Evolutionary conservation across 2,797 vertebrate genomes (phyloP), one percentile per base, ranked within the genome.

Genomic region (Chloroceryle amazona): DNA sequence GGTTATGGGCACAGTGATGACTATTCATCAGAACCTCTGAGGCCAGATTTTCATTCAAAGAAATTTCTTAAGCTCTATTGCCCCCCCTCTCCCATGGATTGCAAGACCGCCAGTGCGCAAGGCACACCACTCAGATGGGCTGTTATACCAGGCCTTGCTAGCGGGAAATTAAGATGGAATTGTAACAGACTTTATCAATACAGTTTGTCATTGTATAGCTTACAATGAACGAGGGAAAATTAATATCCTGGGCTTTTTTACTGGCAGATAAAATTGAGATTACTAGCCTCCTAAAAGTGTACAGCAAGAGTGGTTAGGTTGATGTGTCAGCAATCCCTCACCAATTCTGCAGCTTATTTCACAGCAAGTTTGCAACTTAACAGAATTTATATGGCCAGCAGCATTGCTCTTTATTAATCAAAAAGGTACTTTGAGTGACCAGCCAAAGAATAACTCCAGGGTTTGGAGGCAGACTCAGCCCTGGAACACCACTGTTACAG

Each of bases 301-400:
- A 17, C 29, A 75, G 76, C 75, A 83, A 29, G 31, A 84, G 52
- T 29, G 55, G 68, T 62, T 25, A 51, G n/a, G 67, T 5, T n/a
- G 67, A 62, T 11, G 8, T 3, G 20, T 25, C 86, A 52, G 46
- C 86, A 84, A 65, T 37, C 60, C 86, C 83, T 86, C 60, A 57
- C 14, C 70, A 41, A 52, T 60, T 89, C 82, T 86, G 85, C 88
- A 91, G 78, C 75, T 83, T 47, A 62, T 51, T 89, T 76, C 88
- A 88, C 70, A 76, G 89, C 47, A 67, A 86, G 61, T 70, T 71
- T 90, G 93, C 75, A 79, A 75, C 1, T 4, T 37, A 49, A 81
- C 20, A 75, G 28, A 13, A 20, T 41, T 89, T 81, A 85, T 65
- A 42, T 4, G 74, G 60, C 68, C 19, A 52, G 54, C 72, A 88